phyloP scores from a whole-genome alignment of 2,888 invertebrate genomes.

The Drosophila subsilvestris region DNA sequence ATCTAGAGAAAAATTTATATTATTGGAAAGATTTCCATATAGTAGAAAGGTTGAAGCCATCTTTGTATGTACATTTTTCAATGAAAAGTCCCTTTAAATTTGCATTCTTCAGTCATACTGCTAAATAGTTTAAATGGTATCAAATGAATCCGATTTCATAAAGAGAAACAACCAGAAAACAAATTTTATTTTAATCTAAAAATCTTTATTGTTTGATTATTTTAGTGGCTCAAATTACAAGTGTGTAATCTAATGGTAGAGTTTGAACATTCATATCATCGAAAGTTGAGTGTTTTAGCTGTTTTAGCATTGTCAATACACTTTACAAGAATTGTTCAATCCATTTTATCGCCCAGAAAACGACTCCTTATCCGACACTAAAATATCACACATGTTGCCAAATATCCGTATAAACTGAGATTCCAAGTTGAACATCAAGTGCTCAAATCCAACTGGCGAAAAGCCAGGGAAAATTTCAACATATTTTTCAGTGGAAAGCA shows the following conservation, averaged over 20 bases:
- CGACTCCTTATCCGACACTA: not conserved
- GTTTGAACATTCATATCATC: not conserved
- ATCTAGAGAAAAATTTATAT: not conserved
- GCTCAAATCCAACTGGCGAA: constrained; percentile 25
- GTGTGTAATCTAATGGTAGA: not conserved
- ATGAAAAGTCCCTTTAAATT: no score
- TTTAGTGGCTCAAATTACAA: not conserved
- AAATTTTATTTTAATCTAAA: no score
- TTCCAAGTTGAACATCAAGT: not conserved
- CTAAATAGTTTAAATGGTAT: no score
- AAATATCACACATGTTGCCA: constrained; percentile 2
- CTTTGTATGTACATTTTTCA: no score
- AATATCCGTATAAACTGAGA: not conserved
- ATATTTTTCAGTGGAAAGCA: constrained; percentile 66
- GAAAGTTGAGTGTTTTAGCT: not conserved
- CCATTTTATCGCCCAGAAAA: not conserved
- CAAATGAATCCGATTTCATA: no score
- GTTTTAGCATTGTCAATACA: not conserved
- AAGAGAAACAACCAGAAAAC: no score
- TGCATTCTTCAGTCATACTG: no score
- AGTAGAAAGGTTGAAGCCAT: no score
- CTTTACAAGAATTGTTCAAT: not conserved
- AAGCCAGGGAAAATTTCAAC: constrained; percentile 56
- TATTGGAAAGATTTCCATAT: not conserved
- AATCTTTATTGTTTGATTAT: no score